Evolutionary conservation across 2,113 vertebrate genomes (phyloP).

Genomic region (Galbula dea): DNA sequence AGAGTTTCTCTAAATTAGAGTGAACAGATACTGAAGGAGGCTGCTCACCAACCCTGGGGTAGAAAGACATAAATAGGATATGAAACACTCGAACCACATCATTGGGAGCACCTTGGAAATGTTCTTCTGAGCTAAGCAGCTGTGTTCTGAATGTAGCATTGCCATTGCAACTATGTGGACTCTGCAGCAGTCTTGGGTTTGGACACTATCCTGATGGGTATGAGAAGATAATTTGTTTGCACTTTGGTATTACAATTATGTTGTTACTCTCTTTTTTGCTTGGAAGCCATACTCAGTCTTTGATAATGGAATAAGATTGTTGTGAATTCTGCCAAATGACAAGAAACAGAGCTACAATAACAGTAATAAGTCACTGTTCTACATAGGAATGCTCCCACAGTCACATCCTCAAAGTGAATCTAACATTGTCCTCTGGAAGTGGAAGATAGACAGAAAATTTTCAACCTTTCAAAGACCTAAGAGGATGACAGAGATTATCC

Average conservation of each 20-base stretch:
- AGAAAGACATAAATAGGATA: neutral
- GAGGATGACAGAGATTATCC: neutral
- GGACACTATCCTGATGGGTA: neutral
- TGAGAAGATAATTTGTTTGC: neutral
- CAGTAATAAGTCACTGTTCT: neutral
- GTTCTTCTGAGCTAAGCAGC: neutral
- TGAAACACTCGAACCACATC: neutral
- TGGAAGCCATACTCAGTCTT: neutral
- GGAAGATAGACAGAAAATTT: neutral
- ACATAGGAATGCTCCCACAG: neutral
- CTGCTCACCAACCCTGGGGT: neutral
- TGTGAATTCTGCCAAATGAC: neutral
- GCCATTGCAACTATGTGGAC: neutral
- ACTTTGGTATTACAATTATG: neutral
- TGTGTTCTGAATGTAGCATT: neutral
- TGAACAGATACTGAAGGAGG: neutral
- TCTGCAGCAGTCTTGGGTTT: neutral
- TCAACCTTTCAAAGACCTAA: neutral
- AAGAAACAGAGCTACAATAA: neutral
- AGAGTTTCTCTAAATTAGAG: neutral
- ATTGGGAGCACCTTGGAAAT: neutral
- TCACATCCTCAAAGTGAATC: neutral
- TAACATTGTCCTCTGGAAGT: neutral
- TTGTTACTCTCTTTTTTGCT: neutral
- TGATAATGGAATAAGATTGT: neutral